Conservation (phyloP, 2,113 vertebrate species). For the Setophaga kirtlandii region DNA sequence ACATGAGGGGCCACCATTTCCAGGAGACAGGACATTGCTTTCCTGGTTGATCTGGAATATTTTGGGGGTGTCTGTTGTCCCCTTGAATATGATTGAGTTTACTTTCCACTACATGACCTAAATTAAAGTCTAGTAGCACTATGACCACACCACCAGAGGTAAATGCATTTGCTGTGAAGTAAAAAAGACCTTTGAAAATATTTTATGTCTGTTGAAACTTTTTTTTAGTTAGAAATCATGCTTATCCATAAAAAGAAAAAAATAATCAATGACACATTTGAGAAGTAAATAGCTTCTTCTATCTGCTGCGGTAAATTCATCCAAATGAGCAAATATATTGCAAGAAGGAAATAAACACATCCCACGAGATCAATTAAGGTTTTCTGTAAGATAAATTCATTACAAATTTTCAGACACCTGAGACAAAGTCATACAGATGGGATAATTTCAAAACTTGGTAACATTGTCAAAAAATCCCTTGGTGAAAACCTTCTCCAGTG, state of each 20-base stretch:
- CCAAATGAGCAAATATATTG: not conserved
- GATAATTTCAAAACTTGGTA: not conserved
- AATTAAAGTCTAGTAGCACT: not conserved
- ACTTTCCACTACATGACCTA: not conserved
- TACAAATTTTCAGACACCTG: not conserved
- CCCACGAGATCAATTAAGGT: not conserved
- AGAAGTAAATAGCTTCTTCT: not conserved
- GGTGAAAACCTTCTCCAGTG: not conserved
- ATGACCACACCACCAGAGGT: not conserved
- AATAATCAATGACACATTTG: not conserved
- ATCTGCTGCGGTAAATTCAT: not conserved
- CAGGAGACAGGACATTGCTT: not conserved
- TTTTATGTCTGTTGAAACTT: not conserved
- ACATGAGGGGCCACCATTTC: not conserved
- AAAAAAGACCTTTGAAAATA: not conserved
- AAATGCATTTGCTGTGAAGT: not conserved
- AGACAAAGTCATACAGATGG: not conserved
- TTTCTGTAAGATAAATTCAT: not conserved
- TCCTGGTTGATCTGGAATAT: not conserved
- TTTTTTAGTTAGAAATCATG: not conserved
- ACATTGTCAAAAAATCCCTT: not conserved
- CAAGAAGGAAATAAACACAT: not conserved
- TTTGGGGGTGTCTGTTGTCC: not conserved
- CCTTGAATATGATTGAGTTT: not conserved
- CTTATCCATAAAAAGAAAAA: not conserved